Evolutionary conservation across 2,113 vertebrate genomes (phyloP).

Genomic region (Chaetodon trifascialis): DNA sequence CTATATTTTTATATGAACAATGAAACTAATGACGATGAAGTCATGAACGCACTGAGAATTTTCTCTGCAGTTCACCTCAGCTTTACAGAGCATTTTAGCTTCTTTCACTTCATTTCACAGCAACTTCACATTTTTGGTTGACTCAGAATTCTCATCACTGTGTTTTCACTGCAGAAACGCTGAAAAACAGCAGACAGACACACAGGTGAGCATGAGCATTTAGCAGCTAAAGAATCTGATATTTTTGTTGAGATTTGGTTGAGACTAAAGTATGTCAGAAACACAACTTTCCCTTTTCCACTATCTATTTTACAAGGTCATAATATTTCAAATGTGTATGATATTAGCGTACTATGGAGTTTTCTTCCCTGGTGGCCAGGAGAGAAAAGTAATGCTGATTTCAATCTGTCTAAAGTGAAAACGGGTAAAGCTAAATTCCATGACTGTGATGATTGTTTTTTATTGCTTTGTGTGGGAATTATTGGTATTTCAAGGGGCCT

Average conservation of each 20-base stretch:
- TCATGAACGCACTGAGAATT: too few species aligned
- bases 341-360: too few species aligned
- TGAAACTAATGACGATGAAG: not conserved
- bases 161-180: not conserved
- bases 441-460: too few species aligned
- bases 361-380: too few species aligned
- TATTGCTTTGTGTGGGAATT: too few species aligned
- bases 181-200: not conserved
- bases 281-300: not conserved
- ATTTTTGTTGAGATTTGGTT: not conserved
- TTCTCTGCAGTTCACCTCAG: not conserved
- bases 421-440: too few species aligned
- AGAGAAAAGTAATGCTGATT: too few species aligned
- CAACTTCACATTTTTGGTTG: not conserved
- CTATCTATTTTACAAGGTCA: too few species aligned
- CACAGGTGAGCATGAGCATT: not conserved
- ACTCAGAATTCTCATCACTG: not conserved
- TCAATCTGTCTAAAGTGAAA: too few species aligned
- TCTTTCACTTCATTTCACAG: not conserved
- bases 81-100: not conserved
- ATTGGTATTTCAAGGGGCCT: too few species aligned
- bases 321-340: too few species aligned
- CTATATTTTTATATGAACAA: not conserved
- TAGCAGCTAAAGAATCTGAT: not conserved
- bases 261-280: not conserved